A percentile compares a stretch with the other conserved stretches of the same genome.
These are phyloP conservation scores for Psix sp. DNA, from an alignment of 1,140 invertebrate genomes.

Conservation along the genomic window DNA sequence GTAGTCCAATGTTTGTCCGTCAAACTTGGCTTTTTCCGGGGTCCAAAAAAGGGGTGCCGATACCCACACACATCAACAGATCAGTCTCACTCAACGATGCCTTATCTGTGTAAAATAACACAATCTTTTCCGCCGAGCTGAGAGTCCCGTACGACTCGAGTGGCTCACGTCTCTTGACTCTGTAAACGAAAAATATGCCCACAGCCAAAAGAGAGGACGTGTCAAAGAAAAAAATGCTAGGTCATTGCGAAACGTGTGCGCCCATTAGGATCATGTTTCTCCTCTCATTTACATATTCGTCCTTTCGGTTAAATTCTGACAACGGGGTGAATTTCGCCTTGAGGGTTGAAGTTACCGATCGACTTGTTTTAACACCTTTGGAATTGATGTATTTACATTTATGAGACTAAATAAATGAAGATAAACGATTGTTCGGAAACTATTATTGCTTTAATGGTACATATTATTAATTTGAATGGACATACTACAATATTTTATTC, in stretches of 20 bases:
- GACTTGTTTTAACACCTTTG: too few species aligned
- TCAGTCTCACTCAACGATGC: conserved; percentile 13
- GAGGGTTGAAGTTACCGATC: background rate
- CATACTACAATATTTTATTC: too few species aligned
- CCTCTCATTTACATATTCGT: conserved; percentile 11
- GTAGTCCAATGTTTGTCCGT: conserved; percentile 65
- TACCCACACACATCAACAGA: conserved; percentile 24
- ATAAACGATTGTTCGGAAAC: too few species aligned
- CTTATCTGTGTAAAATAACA: conserved; percentile 35
- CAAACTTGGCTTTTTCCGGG: conserved; percentile 70
- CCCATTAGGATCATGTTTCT: conserved; percentile 27
- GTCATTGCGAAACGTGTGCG: conserved; percentile 38
- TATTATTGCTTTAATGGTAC: too few species aligned
- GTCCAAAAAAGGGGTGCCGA: conserved; percentile 54
- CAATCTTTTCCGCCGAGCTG: conserved; percentile 13
- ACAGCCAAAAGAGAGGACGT: background rate
- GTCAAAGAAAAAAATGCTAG: conserved; percentile 12
- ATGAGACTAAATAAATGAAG: too few species aligned
- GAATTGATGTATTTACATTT: too few species aligned
- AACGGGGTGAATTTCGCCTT: too few species aligned
- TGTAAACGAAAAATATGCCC: conserved; percentile 27
- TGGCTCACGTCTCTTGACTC: conserved; percentile 38
- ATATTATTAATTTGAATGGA: too few species aligned
- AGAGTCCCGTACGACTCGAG: conserved; percentile 38
- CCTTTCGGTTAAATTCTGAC: conserved; percentile 2